phyloP scores from a whole-genome alignment of 37 sponge, comb jelly and placozoan genomes.

The Ianthella basta region DNA sequence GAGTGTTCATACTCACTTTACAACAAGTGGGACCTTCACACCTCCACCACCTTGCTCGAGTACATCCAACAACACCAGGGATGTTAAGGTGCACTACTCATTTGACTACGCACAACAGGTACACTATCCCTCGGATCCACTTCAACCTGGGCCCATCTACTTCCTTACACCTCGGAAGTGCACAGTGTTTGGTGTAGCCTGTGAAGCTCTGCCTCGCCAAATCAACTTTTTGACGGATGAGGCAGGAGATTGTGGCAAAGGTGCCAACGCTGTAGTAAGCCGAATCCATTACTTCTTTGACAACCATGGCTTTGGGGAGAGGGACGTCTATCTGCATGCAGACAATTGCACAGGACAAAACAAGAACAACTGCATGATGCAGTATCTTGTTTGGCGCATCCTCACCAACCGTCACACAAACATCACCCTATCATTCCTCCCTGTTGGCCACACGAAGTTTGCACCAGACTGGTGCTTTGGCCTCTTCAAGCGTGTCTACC shows the following conservation, averaged over 20 bases:
- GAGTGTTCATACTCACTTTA: conserved; percentile 6
- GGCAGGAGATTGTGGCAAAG: conserved; percentile 26
- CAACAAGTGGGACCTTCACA: background rate
- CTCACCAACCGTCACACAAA: conserved; percentile 28
- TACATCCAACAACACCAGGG: background rate
- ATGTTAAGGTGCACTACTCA: conserved; percentile 45
- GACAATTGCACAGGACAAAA: conserved; percentile 55
- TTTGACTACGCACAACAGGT: conserved; percentile 64
- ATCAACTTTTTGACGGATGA: conserved; percentile 23
- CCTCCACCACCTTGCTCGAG: background rate
- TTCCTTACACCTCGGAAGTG: conserved; percentile 71
- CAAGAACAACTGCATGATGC: conserved; percentile 53
- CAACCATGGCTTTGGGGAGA: conserved; percentile 38
- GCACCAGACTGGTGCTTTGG: conserved; percentile 37
- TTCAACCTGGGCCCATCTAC: conserved; percentile 73
- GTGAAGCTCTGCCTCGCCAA: conserved; percentile 67
- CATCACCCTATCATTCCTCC: conserved; percentile 28
- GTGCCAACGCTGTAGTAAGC: background rate
- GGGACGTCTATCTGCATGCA: conserved; percentile 14
- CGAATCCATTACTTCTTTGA: conserved; percentile 42
- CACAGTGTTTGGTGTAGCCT: conserved; percentile 65
- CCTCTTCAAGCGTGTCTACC: conserved; percentile 22
- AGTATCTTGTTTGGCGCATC: conserved; percentile 39
- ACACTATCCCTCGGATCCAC: conserved; percentile 60
- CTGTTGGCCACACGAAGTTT: conserved; percentile 48